Evolutionary conservation across 2,797 vertebrate species (phyloP).

Genomic region (Neostethus bicornis): DNA sequence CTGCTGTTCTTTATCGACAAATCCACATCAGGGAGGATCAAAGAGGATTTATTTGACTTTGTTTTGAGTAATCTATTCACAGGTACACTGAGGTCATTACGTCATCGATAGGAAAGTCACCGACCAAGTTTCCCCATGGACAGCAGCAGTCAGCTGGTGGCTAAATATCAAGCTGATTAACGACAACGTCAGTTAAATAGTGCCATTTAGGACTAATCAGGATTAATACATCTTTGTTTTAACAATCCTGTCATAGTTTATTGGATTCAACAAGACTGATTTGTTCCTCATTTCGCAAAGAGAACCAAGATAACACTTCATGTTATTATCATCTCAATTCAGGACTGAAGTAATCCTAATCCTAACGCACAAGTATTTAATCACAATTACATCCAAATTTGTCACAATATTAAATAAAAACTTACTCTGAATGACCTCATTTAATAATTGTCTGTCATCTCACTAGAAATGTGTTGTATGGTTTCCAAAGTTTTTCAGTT

Average conservation of each 20-base stretch:
- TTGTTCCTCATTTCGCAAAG: not conserved
- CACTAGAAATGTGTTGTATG: conserved; percentile 25
- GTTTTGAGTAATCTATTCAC: conserved; percentile 69
- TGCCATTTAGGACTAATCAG: not conserved
- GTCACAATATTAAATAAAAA: conserved; percentile 31
- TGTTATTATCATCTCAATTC: conserved; percentile 11
- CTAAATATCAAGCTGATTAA: conserved; percentile 18
- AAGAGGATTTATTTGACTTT: conserved; percentile 71
- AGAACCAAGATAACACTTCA: not conserved
- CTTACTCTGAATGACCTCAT: conserved; percentile 13
- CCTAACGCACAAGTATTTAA: conserved; percentile 26
- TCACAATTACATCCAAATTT: conserved; percentile 30
- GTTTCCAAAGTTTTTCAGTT: conserved; percentile 5
- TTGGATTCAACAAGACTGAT: not conserved
- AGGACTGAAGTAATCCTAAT: no score
- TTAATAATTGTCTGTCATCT: conserved; percentile 43
- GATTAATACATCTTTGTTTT: not conserved
- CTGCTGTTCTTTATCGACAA: conserved; percentile 51
- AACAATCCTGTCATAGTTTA: not conserved
- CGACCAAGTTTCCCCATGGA: conserved; percentile 4
- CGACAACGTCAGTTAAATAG: not conserved
- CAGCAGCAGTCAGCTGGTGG: conserved; percentile 18
- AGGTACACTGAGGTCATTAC: conserved; percentile 62
- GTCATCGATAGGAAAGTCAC: conserved; percentile 46
- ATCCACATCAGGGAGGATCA: conserved; percentile 53